Evolutionary conservation across 2,888 invertebrate genomes (phyloP), one percentile per base, ranked within the genome.

Genomic region (Homarus gammarus): DNA sequence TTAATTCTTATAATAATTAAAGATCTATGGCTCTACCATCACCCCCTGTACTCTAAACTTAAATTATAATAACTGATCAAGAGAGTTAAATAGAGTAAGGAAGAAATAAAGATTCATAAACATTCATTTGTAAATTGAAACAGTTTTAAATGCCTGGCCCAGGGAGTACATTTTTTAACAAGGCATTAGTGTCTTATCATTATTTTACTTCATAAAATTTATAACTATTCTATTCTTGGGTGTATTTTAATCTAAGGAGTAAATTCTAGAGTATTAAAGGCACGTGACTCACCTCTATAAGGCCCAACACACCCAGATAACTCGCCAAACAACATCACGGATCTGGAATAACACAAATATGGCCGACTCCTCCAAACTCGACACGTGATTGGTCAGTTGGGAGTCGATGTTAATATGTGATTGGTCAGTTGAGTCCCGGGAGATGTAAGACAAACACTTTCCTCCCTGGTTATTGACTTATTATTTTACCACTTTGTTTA

Each of bases 131-230:
- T 49, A 10, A 49, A 49, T 49, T 49, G 12, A 10, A 49, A 49
- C 15, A 49, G 49, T 15, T 5, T 18, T 56, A 18, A 56, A 64
- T 64, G 64, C 12, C 27, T 64, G 64, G 64, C 27, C 27, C 8
- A 64, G 64, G 64, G 64, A 27, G 64, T 64, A 27, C 64, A 64
- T 64, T 64, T 64, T 64, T 64, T 10, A 27, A 64, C 64, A 64
- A 64, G 27, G 27, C 27, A n/a, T 27, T 27, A 64, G 3, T 22
- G 56, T 49, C 56, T 56, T n/a, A n/a, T 8, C 5, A 44, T 44
- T 22, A 64, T 27, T 64, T 64, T 64, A 27, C 64, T n/a, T 27
- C 27, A 10, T 27, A 64, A n/a, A 5, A 64, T 6, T 27, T 27
- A 12, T 12, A 22, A 5, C 2, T 27, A 6, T 8, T 5, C 18